Base-by-base conservation (phyloP, 1,140 invertebrate genomes). In the Parasteatoda tepidariorum region DNA sequence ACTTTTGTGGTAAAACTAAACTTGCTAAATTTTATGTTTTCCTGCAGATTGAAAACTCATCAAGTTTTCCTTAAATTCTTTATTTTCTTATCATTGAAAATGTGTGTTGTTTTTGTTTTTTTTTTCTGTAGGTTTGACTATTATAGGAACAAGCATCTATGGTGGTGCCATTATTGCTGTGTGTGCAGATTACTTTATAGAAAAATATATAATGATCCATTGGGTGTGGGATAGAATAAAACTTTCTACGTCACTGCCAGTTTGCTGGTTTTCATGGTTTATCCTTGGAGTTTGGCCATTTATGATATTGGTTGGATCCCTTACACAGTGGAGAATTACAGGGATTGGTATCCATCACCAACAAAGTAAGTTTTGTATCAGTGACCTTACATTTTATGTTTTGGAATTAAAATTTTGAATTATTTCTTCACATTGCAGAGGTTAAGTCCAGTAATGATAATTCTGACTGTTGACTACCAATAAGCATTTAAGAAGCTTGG, bases 181-280 rank as follows among this genome's bases (percentile, higher is more conserved):
- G 22, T 92, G 92, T 7, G 89, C 94, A 41, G 94, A 95, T 89
- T 95, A 95, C 88, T 94, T 94, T 88, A 91, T 95, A 34, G 94
- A 95, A 88, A 91, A 92, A 83, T 91, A 93, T 86, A 88, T 91
- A 79, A 92, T 94, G 91, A 90, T 94, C 33, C 89, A 92, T 85
- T 95, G 94, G 93, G 89, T 95, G 67, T 91, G 91, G 90, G 90
- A 91, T 70, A 87, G 89, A 85, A 89, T 92, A 33, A 87, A 87
- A 67, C 82, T 88, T 13, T 83, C 68, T 18, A 88, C 83, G 11
- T 90, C 91, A 54, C 86, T 90, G 0, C 90, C 91, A 3, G 91
- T 93, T 26, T 94, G 94, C 87, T 94, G 93, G 91, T 93, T 93
- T 87, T 94, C 93, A 41, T 95, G 94, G 94, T 88, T 94, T 55